Conservation (phyloP, 2,888 invertebrate genomes). For the Hemicrepidius hirtus region DNA sequence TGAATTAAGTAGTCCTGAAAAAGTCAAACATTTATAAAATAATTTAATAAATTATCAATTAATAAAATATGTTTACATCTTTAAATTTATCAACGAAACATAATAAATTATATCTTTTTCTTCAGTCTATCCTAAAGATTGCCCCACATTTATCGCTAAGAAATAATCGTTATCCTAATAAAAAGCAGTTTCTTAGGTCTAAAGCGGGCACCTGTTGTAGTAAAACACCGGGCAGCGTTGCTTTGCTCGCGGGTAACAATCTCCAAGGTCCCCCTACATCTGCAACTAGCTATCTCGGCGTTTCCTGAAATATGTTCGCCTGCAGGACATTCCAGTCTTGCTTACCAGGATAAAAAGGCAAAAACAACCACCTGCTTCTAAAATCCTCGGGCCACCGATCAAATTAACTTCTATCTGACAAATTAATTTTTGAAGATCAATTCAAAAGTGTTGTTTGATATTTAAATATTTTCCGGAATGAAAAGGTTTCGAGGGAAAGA, state of each 20-base stretch:
- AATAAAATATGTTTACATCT: no score
- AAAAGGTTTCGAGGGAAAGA: background rate
- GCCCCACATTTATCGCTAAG: slow-evolving; percentile 1
- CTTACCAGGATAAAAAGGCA: slow-evolving; percentile 13
- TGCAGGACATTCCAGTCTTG: slow-evolving; percentile 49
- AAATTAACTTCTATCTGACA: no score
- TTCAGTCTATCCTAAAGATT: background rate
- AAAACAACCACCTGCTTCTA: slow-evolving; percentile 35
- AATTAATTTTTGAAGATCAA: no score
- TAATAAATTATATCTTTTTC: background rate
- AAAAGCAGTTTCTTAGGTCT: slow-evolving; percentile 18
- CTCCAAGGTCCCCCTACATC: slow-evolving; percentile 29
- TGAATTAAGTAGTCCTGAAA: no score
- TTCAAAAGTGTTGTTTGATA: no score
- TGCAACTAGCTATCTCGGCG: slow-evolving; percentile 32
- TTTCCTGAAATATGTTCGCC: slow-evolving; percentile 54
- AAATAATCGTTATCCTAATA: slow-evolving; percentile 10
- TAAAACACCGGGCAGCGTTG: slow-evolving; percentile 34
- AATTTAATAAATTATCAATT: no score
- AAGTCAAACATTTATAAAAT: no score
- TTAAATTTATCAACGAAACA: no score
- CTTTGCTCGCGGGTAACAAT: slow-evolving; percentile 55
- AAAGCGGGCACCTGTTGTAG: slow-evolving; percentile 24
- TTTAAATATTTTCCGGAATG: background rate
- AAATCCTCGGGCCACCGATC: no score